Base-by-base conservation (phyloP, 2,797 vertebrate genomes). In the Thaleichthys pacificus region DNA sequence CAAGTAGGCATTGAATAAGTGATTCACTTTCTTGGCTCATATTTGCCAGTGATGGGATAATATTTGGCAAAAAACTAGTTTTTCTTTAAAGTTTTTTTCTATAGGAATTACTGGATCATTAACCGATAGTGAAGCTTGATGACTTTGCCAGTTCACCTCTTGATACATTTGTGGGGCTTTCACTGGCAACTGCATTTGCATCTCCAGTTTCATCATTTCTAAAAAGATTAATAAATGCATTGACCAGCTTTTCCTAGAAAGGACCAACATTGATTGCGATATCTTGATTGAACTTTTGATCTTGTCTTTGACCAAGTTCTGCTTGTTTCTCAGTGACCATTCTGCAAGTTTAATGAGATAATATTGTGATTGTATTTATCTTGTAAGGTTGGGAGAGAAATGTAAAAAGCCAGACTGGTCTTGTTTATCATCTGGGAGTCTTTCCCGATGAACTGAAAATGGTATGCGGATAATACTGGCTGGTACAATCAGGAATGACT, bases 361-460 rank as follows among this genome's bases (percentile, higher is more conserved):
- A 24, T 15, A 22, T 49, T 24, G 70, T 71, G 51, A 42, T 54
- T 66, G 26, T 56, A 51, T 74, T 70, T 63, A 47, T 68, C 65
- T 74, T 24, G 32, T 5, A 62, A 65, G 11, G 72, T 77, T 61
- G 30, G 3, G 65, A 65, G 79, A 30, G 67, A 49, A 28, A 49
- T 42, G 9, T 12, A 12, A 42, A 14, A 42, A 42, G 38, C 9
- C 9, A 42, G 8, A 9, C 38, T 35, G 4, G 32, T 35, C 32
- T 57, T 61, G 64, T 5, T 58, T 64, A 54, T 58, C 51, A 54
- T 38, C 8, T 9, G 57, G 14, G 63, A 64, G 70, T 68, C 1
- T 51, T 30, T 69, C 21, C 15, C 66, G 30, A 24, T 30, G 3
- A 47, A 49, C 61, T 71, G 26, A 1, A 51, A 14, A 26, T 14